Evolutionary conservation across 1,140 invertebrate genomes (phyloP), one percentile per base, ranked within the genome.

Genomic region (Zophobas morio): DNA sequence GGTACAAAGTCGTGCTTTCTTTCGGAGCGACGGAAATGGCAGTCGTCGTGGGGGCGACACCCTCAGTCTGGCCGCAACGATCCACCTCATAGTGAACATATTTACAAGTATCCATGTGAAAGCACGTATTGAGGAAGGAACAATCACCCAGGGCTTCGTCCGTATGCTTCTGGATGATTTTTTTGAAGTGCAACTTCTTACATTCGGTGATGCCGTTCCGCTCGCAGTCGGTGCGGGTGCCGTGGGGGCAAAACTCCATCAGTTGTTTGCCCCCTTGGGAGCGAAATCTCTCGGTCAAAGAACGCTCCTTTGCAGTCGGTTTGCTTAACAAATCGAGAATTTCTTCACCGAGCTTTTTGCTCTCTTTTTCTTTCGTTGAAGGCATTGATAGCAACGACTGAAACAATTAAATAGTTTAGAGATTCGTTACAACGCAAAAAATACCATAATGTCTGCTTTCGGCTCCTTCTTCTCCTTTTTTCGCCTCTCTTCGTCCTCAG

Each of bases 61-160:
- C 78, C 51, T 79, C 78, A 36, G 77, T 80, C 81, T 85, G 85
- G 60, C 81, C 84, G 35, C 78, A 78, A 84, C 85, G 89, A 85
- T 98, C 96, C 1, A 98, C 96, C 88, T 97, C 94, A 85, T 98
- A 98, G 86, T 98, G 96, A 34, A 98, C 96, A 88, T 97, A 98
- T 87, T 99, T 99, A 91, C 98, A 99, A 57, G 95, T 97, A 81
- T 99, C 97, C 97, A 99, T 99, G 85, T 99, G 98, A 85, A 99
- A 99, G 86, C 98, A 99, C 0, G 98, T 99, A 85, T 99, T 99
- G 0, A 99, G 89, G 87, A 99, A 99, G 51, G 97, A 99, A 86
- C 98, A 99, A 85, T 99, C 98, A 0, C 98, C 98, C 2, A 99
- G 88, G 0, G 95, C 92, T 87, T 99, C 97, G 86, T 99, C 98